Base-by-base conservation (phyloP, 2,113 vertebrate genomes). In the Dissostichus mawsoni region DNA sequence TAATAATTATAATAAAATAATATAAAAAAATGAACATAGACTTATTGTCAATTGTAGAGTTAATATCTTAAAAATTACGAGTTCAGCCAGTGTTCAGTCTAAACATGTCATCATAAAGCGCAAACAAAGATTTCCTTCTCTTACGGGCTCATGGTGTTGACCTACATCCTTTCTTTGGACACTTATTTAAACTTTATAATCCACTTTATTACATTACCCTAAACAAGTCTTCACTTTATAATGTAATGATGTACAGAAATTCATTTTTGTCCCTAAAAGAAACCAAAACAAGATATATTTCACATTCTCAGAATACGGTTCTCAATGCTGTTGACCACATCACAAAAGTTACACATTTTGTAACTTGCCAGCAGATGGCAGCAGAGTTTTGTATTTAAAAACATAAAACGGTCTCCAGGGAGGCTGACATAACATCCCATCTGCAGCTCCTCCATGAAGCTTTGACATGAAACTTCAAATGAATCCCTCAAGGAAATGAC, bases 341-440 rank as follows among this genome's bases (percentile, higher is more conserved):
- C 29, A n/a, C n/a, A n/a, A n/a, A n/a, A n/a, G n/a, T n/a, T n/a
- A n/a, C n/a, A n/a, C n/a, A n/a, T n/a, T 69, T 10, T 45, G 0
- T 12, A 8, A 20, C 29, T 12, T n/a, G 14, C 16, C 92, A 90
- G 85, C 80, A 92, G 92, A 85, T 68, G 91, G 92, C 81, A 80
- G 88, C 87, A 92, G 81, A 92, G 90, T 56, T 80, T 72, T 44
- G 0, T 51, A 3, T 69, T 76, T 11, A 2, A 36, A 74, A 45
- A 74, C 52, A 51, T 11, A 11, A 48, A 74, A 18, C 14, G 0
- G 51, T 51, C 56, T 82, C 70, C 16, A 3, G 5, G 61, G 76
- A 85, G 45, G 64, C 45, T 76, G 85, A 84, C 62, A 70, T 70
- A 82, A 86, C 81, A 56, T 69, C 25, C 81, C 74, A 83, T 83